phyloP scores from a whole-genome alignment of 2,797 vertebrate species.

The Poeciliopsis infans region DNA sequence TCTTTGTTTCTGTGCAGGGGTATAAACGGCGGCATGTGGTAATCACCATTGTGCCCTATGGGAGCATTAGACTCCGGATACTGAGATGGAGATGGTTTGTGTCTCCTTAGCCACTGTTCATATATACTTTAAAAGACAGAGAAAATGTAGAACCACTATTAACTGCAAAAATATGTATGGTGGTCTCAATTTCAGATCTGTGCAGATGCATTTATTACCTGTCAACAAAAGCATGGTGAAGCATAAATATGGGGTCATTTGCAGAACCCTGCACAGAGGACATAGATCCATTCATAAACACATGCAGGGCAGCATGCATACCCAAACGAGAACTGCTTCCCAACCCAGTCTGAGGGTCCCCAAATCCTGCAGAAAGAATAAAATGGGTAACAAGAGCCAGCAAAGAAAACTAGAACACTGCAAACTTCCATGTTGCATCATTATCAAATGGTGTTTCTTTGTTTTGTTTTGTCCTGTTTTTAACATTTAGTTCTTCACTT shows the following conservation, averaged over 20 bases:
- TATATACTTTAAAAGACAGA: constrained; percentile 82
- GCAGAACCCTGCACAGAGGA: constrained; percentile 93
- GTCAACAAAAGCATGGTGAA: constrained; percentile 94
- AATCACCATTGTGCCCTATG: constrained; percentile 91
- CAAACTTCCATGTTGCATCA: neutral
- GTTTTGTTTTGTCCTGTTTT: neutral
- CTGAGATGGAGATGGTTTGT: constrained; percentile 83
- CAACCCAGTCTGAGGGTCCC: constrained; percentile 84
- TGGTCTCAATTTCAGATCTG: neutral
- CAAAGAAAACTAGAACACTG: neutral
- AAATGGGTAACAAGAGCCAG: neutral
- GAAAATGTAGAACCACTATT: neutral
- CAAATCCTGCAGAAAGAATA: constrained; percentile 82
- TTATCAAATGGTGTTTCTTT: neutral
- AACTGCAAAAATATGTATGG: neutral
- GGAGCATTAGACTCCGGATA: constrained; percentile 90
- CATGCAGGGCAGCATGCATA: constrained; percentile 91
- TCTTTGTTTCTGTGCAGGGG: constrained; percentile 90
- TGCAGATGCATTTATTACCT: constrained; percentile 78
- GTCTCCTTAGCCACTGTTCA: constrained; percentile 91
- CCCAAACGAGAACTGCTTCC: constrained; percentile 80
- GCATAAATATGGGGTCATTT: constrained; percentile 92
- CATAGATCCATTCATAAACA: constrained; percentile 97
- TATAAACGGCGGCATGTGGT: constrained; percentile 94
- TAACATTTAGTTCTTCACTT: neutral